Percentiles rank a stretch among this genome's conserved stretches.
Conservation (phyloP, 2,113 vertebrate genomes). For the Lamprologus ornatipinnis region DNA sequence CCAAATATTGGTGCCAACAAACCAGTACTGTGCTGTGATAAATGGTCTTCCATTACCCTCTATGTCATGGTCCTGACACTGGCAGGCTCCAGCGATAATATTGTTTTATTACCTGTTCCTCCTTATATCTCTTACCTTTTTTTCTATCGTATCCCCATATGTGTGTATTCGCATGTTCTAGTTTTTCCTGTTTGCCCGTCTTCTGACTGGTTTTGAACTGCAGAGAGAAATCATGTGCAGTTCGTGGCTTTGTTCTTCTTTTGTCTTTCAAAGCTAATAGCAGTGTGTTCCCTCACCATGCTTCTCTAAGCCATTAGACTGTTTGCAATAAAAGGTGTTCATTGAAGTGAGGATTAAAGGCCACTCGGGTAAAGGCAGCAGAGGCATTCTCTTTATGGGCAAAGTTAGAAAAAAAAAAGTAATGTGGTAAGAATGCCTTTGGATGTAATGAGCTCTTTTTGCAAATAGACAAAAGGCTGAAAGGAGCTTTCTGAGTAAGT, state of each 20-base stretch:
- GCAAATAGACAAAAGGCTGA: background rate
- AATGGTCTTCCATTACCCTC: constrained; percentile 49
- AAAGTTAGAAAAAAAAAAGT: background rate
- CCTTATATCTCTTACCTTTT: background rate
- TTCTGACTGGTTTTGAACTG: background rate
- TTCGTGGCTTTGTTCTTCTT: background rate
- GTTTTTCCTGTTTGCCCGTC: background rate
- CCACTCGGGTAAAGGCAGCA: background rate
- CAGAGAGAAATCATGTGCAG: background rate
- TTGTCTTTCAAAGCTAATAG: background rate
- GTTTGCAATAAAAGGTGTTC: background rate
- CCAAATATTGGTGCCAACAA: background rate
- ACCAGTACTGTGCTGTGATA: constrained; percentile 1
- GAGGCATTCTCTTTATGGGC: background rate
- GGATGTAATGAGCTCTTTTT: background rate
- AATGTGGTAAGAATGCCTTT: background rate
- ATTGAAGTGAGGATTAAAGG: constrained; percentile 17
- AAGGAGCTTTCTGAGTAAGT: background rate
- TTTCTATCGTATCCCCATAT: background rate
- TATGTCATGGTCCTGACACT: constrained; percentile 26
- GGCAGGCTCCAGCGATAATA: constrained; percentile 10
- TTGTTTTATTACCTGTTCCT: constrained; percentile 18
- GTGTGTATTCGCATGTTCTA: background rate
- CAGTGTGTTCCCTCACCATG: background rate
- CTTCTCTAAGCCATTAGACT: background rate